These are phyloP conservation scores for Peromyscus nudipes DNA, from an alignment of 2,797 vertebrate genomes.

Conservation along the genomic window DNA sequence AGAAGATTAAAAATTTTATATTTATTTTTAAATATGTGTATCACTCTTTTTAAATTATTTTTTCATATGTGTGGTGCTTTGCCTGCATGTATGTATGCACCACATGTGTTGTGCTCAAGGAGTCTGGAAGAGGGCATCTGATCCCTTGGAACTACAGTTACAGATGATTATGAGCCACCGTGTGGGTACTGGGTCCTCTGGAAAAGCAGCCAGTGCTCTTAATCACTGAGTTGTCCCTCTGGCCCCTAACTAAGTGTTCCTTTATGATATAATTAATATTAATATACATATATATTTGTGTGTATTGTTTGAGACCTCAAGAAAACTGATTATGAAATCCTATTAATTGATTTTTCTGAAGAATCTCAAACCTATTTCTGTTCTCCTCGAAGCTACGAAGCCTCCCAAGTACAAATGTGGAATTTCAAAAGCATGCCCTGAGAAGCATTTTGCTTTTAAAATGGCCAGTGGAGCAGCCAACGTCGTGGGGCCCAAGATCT, in stretches of 20 bases:
- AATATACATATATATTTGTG: not conserved
- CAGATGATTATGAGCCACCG: not conserved
- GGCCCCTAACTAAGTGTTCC: not conserved
- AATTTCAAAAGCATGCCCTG: constrained; percentile 94
- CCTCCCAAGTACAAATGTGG: constrained; percentile 93
- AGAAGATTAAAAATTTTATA: not conserved
- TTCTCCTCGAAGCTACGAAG: constrained; percentile 89
- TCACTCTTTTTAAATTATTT: not conserved
- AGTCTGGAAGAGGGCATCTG: not conserved
- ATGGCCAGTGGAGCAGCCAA: constrained; percentile 97
- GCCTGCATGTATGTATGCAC: not conserved
- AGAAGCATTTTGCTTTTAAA: constrained; percentile 96
- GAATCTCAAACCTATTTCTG: constrained; percentile 44
- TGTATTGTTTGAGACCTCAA: constrained; percentile 41
- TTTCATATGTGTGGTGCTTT: not conserved
- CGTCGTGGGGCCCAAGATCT: constrained; percentile 97
- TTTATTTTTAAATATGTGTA: not conserved
- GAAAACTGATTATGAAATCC: not conserved
- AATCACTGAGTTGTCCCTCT: not conserved
- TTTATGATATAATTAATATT: not conserved
- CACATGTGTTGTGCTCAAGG: not conserved
- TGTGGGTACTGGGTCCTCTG: not conserved
- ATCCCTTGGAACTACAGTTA: not conserved
- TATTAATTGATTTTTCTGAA: constrained; percentile 24
- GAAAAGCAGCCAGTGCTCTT: not conserved